Evolutionary conservation across 92 coral and sea anemone species (phyloP), one percentile per base, ranked within the genome.

Genomic region (Hydrozoanthus gracilis): DNA sequence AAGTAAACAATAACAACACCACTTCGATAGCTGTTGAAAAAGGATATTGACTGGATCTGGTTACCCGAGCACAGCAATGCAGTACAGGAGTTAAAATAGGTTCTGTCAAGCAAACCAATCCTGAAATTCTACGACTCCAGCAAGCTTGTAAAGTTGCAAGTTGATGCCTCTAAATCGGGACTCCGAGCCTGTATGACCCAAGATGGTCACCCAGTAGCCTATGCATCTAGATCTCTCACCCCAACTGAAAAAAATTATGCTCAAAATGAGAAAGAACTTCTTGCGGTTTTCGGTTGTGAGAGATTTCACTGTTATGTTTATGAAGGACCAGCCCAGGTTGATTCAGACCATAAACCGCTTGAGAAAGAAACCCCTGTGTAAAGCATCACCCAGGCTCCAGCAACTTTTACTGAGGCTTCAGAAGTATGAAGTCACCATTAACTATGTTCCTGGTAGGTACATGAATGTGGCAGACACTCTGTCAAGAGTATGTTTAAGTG

Each of bases 381-480:
- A 82, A 82, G 77, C 76, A 49, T 82, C 86, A 3, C 86, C 86
- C 60, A 45, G 77, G 51, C 88, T 84, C 3, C 72, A 77, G 44
- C 18, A 50, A 5, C 50, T 77, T 4, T 10, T 77, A 10, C 18
- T 55, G 5, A 77, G 82, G 50, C 82, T 77, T 67, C 68, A 77
- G 44, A 48, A 74, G 58, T 90, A 90, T 70, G 75, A 90, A 3
- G 44, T 47, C 16, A 72, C 27, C 5, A 86, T 86, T 9, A 78
- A 48, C 45, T 86, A 90, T 79, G 87, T 79, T 46, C 89, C 92
- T 4, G 92, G 92, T 2, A 86, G 79, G 56, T 39, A 60, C 78
- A 79, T 88, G 88, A 14, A 51, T 47, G 80, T 89, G 44, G 89
- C 86, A 13, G 92, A 89, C 66, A 86, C 87, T 45, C 62, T 86